Evolutionary conservation across 2,113 vertebrate genomes (phyloP).

Genomic region (Dasyurus viverrinus): DNA sequence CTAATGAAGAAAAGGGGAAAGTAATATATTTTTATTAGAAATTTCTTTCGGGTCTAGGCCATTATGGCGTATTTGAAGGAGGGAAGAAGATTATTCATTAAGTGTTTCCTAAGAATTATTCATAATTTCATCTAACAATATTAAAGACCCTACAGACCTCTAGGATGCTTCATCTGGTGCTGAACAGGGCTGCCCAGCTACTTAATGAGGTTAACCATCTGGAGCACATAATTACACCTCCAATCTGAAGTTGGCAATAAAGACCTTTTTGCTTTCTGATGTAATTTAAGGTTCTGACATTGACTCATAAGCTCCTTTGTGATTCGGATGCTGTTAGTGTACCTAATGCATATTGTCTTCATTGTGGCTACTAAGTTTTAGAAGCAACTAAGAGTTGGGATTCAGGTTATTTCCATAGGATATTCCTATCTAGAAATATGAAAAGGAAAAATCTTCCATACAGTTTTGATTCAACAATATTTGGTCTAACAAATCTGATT

Average conservation of each 20-base stretch:
- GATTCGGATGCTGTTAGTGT: conserved; percentile 6
- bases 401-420: neutral
- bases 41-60: conserved; percentile 50
- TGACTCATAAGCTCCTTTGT: conserved; percentile 20
- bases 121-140: conserved; percentile 53
- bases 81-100: conserved; percentile 59
- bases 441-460: neutral
- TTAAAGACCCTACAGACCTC: conserved; percentile 51
- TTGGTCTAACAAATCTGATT: neutral
- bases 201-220: conserved; percentile 16
- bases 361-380: neutral
- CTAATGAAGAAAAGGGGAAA: conserved; percentile 69
- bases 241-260: conserved; percentile 32
- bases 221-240: conserved; percentile 11
- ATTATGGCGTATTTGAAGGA: conserved; percentile 42
- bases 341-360: neutral
- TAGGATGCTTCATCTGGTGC: neutral
- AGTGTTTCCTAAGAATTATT: conserved; percentile 66
- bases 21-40: conserved; percentile 63
- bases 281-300: conserved; percentile 29
- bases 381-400: neutral
- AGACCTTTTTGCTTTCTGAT: conserved; percentile 32
- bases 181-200: neutral
- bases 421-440: neutral
- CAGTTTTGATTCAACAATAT: neutral